Evolutionary conservation across 1,140 invertebrate genomes (phyloP), one percentile per base, ranked within the genome.

Genomic region (Coptotermes formosanus): DNA sequence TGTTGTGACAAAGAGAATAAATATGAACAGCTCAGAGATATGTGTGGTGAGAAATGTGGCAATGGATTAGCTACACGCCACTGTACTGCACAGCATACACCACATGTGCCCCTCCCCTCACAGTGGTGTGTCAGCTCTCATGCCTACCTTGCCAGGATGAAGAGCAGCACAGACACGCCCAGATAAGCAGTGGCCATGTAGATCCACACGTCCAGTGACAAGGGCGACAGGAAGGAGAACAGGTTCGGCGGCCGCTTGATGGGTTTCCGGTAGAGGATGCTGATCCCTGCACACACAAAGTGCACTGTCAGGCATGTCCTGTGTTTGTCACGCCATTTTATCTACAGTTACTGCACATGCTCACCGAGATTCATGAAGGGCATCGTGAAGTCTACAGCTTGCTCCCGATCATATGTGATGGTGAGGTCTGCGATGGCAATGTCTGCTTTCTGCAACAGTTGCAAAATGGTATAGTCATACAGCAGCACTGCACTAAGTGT

Each of bases 161-260:
- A 99, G 19, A 99, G 94, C n/a, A 98, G 92, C 32, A 98, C 94
- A 0, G 97, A 98, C 8, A 99, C 97, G 14, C 97, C 97, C 82
- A 99, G 92, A 90, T 98, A 99, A 59, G 97, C 97, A 2, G 97
- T 97, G 1, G 96, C 96, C 96, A 98, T 98, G 91, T 98, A 98
- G 88, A 98, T 97, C 98, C 98, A 99, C 83, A 99, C 98, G 89
- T 97, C 97, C 55, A 98, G 91, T 21, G 97, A 98, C 4, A 99
- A 92, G 0, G 98, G 98, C n/a, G 97, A 97, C 85, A 98, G 92
- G 90, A 99, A 99, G 0, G 97, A 98, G 92, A 99, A 97, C 86
- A 98, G 91, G 91, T 97, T 97, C 1, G 97, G 97, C 2, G 97
- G 95, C 90, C 98, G 97, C 89, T 97, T 97, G 86, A 96, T 95